phyloP scores from a whole-genome alignment of 1,140 invertebrate species.

The Contarinia nasturtii region DNA sequence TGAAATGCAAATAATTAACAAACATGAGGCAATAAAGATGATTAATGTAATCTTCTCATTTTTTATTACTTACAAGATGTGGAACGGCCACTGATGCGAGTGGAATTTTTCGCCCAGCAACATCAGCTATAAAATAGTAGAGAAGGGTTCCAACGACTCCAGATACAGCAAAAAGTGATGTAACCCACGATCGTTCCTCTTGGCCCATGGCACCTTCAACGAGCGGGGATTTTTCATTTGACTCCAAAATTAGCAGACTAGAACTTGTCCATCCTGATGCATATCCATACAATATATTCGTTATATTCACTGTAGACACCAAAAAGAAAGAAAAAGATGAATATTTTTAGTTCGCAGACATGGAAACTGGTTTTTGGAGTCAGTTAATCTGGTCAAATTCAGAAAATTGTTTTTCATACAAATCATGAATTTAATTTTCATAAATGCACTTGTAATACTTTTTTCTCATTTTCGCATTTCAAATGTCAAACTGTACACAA shows the following conservation, averaged over 20 bases:
- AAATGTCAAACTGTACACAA: too few relatives aligned
- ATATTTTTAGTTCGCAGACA: too few relatives aligned
- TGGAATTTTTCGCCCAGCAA: slow-evolving; percentile 30
- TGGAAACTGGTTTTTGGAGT: too few relatives aligned
- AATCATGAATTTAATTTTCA: too few relatives aligned
- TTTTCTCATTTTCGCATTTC: too few relatives aligned
- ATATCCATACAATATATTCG: too few relatives aligned
- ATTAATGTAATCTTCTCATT: background rate
- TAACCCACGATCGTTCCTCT: slow-evolving; percentile 31
- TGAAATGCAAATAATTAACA: slow-evolving; percentile 13
- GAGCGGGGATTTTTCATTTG: slow-evolving; percentile 6
- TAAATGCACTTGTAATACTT: too few relatives aligned
- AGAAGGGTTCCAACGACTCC: slow-evolving; percentile 27
- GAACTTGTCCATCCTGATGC: background rate
- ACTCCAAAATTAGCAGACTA: background rate
- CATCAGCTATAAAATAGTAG: slow-evolving; percentile 32
- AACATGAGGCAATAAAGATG: background rate
- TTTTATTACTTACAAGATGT: slow-evolving; percentile 13
- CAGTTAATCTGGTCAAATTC: too few relatives aligned
- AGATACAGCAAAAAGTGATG: slow-evolving; percentile 28
- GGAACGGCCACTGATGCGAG: slow-evolving; percentile 23
- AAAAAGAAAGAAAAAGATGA: too few relatives aligned
- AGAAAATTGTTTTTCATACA: too few relatives aligned
- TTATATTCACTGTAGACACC: too few relatives aligned
- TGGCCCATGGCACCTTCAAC: slow-evolving; percentile 11